Evolutionary conservation across 30 jellyfish, hydroid and myxozoan genomes (phyloP).

Genomic region (Aurelia sp.): DNA sequence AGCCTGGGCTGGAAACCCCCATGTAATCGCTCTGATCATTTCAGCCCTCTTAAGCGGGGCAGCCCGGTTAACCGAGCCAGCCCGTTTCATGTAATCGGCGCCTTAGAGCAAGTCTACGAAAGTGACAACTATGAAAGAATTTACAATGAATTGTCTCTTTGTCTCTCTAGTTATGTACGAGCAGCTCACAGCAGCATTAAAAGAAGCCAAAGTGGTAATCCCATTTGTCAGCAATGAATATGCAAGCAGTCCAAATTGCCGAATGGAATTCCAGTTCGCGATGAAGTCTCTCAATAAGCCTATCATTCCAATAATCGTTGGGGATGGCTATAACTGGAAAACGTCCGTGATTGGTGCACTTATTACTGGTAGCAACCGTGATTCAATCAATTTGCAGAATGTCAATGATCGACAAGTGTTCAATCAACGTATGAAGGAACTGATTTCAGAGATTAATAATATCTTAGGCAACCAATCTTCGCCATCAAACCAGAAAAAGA

Average conservation of each 20-base stretch:
- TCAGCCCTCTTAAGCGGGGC: too few species aligned
- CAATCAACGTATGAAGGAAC: constrained; percentile 12
- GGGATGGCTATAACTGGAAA: constrained; percentile 73
- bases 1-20: too few species aligned
- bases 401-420: not conserved
- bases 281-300: constrained; percentile 79
- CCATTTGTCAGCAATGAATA: constrained; percentile 83
- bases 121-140: too few species aligned
- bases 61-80: too few species aligned
- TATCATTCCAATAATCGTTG: constrained; percentile 80
- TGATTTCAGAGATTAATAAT: constrained; percentile 13
- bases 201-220: constrained; percentile 72
- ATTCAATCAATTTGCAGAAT: constrained; percentile 58
- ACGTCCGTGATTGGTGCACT: constrained; percentile 78
- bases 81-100: too few species aligned
- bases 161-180: constrained; percentile 36
- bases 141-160: too few species aligned
- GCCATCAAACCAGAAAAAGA: not conserved
- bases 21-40: too few species aligned
- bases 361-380: constrained; percentile 41
- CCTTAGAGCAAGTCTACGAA: too few species aligned
- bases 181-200: constrained; percentile 73
- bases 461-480: not conserved
- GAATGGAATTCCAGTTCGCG: constrained; percentile 91
- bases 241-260: constrained; percentile 82